phyloP scores from a whole-genome alignment of 2,888 invertebrate genomes.

The Acleris holmiana region DNA sequence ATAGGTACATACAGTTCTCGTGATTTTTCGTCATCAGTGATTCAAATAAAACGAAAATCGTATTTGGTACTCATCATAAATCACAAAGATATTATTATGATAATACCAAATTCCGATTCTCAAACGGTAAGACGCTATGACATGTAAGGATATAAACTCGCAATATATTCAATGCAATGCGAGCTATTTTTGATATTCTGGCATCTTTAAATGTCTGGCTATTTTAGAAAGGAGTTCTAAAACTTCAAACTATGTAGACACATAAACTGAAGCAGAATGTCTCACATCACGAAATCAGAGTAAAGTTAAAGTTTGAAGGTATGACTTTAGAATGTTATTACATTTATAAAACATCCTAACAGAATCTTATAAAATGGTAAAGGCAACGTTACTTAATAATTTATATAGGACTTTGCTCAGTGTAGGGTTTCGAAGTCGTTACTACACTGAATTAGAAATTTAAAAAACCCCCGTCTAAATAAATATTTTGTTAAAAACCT shows the following conservation, averaged over 20 bases:
- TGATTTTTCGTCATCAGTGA: too few relatives aligned
- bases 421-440: too few relatives aligned
- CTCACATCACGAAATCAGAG: slow-evolving; percentile 7
- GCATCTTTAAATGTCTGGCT: background rate
- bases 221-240: background rate
- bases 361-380: background rate
- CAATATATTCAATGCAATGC: background rate
- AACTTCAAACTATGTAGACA: slow-evolving; percentile 33
- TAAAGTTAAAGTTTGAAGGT: slow-evolving; percentile 6
- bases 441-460: too few relatives aligned
- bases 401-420: too few relatives aligned
- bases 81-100: background rate
- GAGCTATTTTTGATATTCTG: background rate
- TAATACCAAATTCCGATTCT: background rate
- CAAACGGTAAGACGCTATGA: background rate
- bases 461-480: too few relatives aligned
- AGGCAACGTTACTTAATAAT: background rate
- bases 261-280: slow-evolving; percentile 22
- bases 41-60: too few relatives aligned
- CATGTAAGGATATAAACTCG: slow-evolving; percentile 1
- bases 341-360: slow-evolving; percentile 11
- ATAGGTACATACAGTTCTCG: too few relatives aligned
- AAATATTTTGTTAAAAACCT: too few relatives aligned
- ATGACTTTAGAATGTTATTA: slow-evolving; percentile 14
- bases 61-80: background rate